Evolutionary conservation across 2,888 invertebrate genomes (phyloP).

Genomic region (Buathra laborator): DNA sequence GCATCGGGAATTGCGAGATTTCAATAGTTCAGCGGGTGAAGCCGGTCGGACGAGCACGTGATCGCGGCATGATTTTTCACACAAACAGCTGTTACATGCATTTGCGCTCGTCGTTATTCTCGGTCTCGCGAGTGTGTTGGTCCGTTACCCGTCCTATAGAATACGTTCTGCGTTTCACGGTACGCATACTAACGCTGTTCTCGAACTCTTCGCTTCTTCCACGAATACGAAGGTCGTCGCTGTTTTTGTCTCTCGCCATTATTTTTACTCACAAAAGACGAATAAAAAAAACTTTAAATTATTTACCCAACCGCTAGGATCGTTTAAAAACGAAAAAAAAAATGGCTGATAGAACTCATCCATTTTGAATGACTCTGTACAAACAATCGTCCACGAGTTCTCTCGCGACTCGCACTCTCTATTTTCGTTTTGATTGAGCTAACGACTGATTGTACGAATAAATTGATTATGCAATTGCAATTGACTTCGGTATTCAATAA

Average conservation of each 20-base stretch:
- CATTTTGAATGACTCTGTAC: slow-evolving; percentile 3
- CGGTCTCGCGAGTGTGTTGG: not conserved
- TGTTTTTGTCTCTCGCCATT: not conserved
- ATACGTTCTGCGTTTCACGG: not conserved
- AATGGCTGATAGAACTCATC: not conserved
- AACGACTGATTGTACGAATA: slow-evolving; percentile 21
- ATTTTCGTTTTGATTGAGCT: not conserved
- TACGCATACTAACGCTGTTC: too few species aligned
- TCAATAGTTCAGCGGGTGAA: slow-evolving; percentile 35
- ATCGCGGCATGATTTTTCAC: slow-evolving; percentile 69
- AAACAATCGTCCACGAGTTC: slow-evolving; percentile 12
- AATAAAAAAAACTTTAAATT: not conserved
- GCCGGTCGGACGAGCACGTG: slow-evolving; percentile 74
- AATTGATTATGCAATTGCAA: not conserved
- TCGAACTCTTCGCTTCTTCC: too few species aligned
- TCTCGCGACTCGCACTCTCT: not conserved
- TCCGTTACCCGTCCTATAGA: not conserved
- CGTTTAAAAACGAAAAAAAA: not conserved
- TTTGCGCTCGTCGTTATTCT: slow-evolving; percentile 17
- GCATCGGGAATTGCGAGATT: slow-evolving; percentile 31
- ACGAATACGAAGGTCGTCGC: not conserved
- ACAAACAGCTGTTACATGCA: slow-evolving; percentile 48
- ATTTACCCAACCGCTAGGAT: not conserved
- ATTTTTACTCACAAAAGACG: not conserved
- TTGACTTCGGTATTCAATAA: not conserved